phyloP scores from a whole-genome alignment of 2,888 invertebrate genomes.

The Agrenia bidenticulata region DNA sequence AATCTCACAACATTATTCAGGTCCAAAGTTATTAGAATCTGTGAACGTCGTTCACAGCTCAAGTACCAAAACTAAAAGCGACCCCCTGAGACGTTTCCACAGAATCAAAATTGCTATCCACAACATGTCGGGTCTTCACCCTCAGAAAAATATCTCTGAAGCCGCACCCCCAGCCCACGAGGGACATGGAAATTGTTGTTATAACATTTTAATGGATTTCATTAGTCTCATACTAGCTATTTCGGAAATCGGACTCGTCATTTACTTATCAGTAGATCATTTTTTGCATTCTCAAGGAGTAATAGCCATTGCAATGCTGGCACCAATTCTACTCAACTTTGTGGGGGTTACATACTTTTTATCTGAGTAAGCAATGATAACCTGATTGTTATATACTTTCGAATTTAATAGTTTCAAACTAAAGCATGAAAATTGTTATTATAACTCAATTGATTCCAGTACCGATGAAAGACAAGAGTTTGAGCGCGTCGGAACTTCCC shows the following conservation, averaged over 20 bases:
- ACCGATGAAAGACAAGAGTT: conserved; percentile 40
- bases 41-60: too few species aligned
- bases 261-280: conserved; percentile 41
- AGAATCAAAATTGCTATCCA: neutral
- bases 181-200: conserved; percentile 19
- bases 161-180: neutral
- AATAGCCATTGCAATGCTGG: conserved; percentile 48
- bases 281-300: conserved; percentile 33
- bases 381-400: neutral
- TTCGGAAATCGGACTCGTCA: conserved; percentile 45
- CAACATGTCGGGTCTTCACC: conserved; percentile 1
- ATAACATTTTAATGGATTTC: conserved; percentile 38
- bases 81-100: neutral
- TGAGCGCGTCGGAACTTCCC: conserved; percentile 35
- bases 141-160: neutral
- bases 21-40: too few species aligned
- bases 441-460: conserved; percentile 24
- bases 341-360: conserved; percentile 52
- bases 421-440: neutral
- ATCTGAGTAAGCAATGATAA: conserved; percentile 40
- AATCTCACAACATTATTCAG: too few species aligned
- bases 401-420: too few species aligned
- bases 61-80: too few species aligned
- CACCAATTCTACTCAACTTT: conserved; percentile 48
- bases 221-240: conserved; percentile 39